Conservation (phyloP, 2,113 vertebrate species). For the Odocoileus hemionus region DNA sequence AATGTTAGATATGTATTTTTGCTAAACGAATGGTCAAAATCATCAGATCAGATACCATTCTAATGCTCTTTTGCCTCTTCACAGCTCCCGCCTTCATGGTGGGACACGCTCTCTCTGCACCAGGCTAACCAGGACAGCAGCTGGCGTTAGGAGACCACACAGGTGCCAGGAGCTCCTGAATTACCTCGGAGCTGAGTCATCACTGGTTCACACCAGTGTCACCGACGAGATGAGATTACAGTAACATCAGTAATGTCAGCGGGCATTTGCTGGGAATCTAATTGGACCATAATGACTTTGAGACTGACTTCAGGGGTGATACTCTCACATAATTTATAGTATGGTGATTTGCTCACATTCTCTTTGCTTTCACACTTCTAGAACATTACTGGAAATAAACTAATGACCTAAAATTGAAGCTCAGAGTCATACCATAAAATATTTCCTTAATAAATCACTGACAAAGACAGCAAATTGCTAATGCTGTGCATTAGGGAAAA, state of each 20-base stretch:
- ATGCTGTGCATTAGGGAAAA: neutral
- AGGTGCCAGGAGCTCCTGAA: neutral
- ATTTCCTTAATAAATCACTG: neutral
- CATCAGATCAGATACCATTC: neutral
- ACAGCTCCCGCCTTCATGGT: fast-evolving
- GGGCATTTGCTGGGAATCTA: neutral
- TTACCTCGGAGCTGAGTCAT: neutral
- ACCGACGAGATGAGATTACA: neutral
- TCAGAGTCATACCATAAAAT: neutral
- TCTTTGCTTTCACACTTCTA: neutral
- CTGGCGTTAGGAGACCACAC: neutral
- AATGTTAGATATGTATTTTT: neutral
- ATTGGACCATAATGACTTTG: neutral
- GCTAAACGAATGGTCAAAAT: neutral
- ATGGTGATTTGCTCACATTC: neutral
- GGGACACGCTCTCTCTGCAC: neutral
- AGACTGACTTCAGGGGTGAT: neutral
- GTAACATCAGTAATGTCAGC: too few species aligned
- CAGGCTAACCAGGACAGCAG: neutral
- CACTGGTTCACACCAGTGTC: neutral
- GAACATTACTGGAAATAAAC: neutral
- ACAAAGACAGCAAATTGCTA: neutral
- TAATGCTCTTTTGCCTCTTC: neutral
- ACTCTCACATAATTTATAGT: neutral
- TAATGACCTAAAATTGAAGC: neutral